Base-by-base conservation (phyloP, 2,113 vertebrate genomes). In the Trichechus manatus region DNA sequence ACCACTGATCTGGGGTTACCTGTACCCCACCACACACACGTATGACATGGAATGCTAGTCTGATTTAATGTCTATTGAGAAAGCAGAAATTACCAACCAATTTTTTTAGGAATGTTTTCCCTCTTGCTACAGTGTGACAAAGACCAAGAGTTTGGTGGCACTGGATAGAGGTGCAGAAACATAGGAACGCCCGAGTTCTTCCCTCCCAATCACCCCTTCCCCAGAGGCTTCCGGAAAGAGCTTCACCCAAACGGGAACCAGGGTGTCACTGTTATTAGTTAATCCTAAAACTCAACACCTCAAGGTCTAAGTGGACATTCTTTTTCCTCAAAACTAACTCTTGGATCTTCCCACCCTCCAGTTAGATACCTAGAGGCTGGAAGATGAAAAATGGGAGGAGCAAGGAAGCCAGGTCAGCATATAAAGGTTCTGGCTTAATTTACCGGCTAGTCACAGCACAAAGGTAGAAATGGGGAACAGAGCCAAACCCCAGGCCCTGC, bases 371-470 rank as follows among this genome's bases (percentile, higher is more conserved):
- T 53, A 36, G 61, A 81, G 63, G 3, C 25, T 5, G 3, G 8
- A 74, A 23, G 4, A 0, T 25, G 44, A 53, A 39, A 22, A 70
- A 20, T 1, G n/a, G 6, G 31, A 23, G 7, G 13, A n/a, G 10
- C 31, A 36, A 72, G 42, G 19, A 36, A 70, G 44, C 6, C 33
- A 11, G 63, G 42, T 42, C 29, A 10, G 47, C 39, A 1, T 6
- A 3, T 1, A 89, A 89, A 4, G 31, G 29, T 11, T 42, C 29
- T 22, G 9, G 39, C 44, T 64, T 53, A 36, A 80, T 47, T 20
- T 7, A 72, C 64, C 29, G 0, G 0, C 10, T 0, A 0, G 50
- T 5, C 0, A 0, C 23, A 39, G 9, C 20, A 11, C 29, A 29
- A 61, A 17, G 44, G 39, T 9, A 3, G 47, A 6, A 47, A 39